phyloP scores from a whole-genome alignment of 2,113 vertebrate genomes.

The Gracilinanus agilis region DNA sequence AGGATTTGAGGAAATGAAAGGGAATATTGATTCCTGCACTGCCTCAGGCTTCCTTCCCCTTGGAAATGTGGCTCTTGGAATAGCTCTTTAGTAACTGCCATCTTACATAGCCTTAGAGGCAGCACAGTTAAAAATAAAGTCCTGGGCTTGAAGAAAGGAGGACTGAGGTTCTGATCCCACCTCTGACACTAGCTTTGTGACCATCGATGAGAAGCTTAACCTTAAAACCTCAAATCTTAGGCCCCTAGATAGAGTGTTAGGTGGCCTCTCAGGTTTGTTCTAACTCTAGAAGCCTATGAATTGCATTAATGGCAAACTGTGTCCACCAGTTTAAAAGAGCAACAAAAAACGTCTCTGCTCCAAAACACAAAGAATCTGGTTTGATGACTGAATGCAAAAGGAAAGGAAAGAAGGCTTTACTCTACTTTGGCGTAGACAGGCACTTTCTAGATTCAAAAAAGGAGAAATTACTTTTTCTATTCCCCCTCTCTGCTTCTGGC shows the following conservation, averaged over 20 bases:
- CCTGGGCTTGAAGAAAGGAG: background rate
- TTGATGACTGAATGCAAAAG: constrained; percentile 23
- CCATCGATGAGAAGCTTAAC: background rate
- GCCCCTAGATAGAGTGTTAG: too few relatives aligned
- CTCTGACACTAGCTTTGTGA: background rate
- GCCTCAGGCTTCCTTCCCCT: background rate
- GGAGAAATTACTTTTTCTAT: background rate
- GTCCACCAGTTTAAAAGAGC: background rate
- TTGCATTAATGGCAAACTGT: background rate
- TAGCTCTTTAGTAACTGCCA: background rate
- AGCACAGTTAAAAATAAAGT: background rate
- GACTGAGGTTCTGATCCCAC: background rate
- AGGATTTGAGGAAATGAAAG: background rate
- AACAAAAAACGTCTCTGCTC: background rate
- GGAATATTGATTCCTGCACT: background rate
- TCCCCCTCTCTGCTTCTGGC: background rate
- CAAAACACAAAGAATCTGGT: background rate
- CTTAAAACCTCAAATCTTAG: background rate
- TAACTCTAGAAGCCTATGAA: background rate
- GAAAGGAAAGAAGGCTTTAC: background rate
- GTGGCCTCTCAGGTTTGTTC: background rate
- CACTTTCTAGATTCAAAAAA: background rate
- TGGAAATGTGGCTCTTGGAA: background rate
- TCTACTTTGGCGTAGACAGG: background rate
- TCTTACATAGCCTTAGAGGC: background rate